These are phyloP conservation scores for Sycobia sp. DNA, from an alignment of 1,140 invertebrate genomes.

Conservation along the genomic window DNA sequence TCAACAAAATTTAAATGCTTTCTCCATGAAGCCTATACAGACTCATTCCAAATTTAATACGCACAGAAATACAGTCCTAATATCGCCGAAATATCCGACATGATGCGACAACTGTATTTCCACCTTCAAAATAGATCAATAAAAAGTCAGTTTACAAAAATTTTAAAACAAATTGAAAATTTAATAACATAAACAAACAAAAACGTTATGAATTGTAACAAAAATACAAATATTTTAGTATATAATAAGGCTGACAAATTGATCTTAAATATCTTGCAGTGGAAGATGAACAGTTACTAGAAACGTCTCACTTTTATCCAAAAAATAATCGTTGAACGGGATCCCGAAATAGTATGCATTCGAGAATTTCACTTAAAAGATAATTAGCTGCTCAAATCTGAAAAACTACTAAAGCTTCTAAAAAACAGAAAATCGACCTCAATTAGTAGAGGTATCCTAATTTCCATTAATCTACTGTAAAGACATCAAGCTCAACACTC, in stretches of 20 bases:
- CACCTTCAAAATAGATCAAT: too few relatives aligned
- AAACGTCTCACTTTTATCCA: not conserved
- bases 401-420: not conserved
- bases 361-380: constrained; percentile 1
- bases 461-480: not conserved
- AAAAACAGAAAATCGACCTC: not conserved
- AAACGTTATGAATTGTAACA: too few relatives aligned
- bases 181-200: too few relatives aligned
- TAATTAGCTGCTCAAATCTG: not conserved
- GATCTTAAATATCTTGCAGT: not conserved
- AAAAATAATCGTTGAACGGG: not conserved
- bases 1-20: too few relatives aligned
- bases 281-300: not conserved
- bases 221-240: too few relatives aligned
- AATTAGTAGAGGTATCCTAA: not conserved
- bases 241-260: too few relatives aligned
- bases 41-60: too few relatives aligned
- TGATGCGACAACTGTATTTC: too few relatives aligned
- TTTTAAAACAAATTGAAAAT: not conserved
- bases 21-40: too few relatives aligned
- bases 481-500: not conserved
- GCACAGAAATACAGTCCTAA: too few relatives aligned
- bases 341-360: not conserved
- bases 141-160: too few relatives aligned
- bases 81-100: too few relatives aligned